Conservation (phyloP, 2,113 vertebrate species). For the Gila orcuttii region DNA sequence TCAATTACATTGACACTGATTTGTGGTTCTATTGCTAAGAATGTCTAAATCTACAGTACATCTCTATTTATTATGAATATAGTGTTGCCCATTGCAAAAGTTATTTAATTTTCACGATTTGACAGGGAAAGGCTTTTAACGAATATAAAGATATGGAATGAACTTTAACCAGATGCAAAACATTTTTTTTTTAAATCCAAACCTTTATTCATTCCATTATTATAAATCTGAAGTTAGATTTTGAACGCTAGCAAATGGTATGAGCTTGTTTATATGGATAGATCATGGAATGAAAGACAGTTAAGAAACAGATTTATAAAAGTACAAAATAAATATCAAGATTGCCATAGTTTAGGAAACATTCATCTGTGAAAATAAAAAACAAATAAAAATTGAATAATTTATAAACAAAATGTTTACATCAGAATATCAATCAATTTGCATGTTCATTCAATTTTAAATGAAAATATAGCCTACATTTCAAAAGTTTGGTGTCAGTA, state of each 20-base stretch:
- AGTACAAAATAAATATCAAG: background rate
- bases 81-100: background rate
- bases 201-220: no score
- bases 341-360: background rate
- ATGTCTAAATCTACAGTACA: slow-evolving; percentile 3
- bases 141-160: background rate
- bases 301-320: background rate
- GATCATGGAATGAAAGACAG: no score
- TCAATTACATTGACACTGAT: background rate
- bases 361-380: background rate
- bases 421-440: background rate
- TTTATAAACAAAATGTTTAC: no score
- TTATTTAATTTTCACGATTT: background rate
- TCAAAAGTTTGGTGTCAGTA: background rate
- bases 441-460: background rate
- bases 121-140: background rate
- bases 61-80: background rate
- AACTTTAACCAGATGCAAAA: background rate
- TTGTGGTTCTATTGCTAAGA: background rate
- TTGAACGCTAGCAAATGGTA: no score
- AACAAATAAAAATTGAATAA: no score
- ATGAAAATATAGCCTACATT: background rate
- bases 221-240: no score
- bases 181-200: background rate
- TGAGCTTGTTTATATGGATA: no score